Evolutionary conservation across 2,113 vertebrate genomes (phyloP), one percentile per base, ranked within the genome.

Genomic region (Ptychochromis oligacanthus): DNA sequence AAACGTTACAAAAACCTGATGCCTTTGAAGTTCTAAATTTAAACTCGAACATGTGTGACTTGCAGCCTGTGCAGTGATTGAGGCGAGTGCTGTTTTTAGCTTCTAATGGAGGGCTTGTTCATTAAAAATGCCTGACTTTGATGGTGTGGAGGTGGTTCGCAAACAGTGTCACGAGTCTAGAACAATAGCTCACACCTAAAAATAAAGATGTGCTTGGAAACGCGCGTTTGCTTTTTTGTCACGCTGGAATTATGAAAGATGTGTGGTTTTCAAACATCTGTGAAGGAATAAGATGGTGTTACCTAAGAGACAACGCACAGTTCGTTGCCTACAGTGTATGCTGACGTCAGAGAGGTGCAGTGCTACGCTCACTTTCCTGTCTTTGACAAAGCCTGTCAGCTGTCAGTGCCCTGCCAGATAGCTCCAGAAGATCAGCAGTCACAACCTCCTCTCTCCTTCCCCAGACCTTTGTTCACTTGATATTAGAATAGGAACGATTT

Each of bases 121-220:
- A 77, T 87, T 80, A 89, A 83, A 81, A 84, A 46, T 52, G 46
- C 61, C 76, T 58, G 64, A 82, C 64, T 77, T 79, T 86, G 88
- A 89, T 62, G 34, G 24, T 59, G 87, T 85, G 85, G 79, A 87
- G 88, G 83, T 85, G 82, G 86, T 78, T 55, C 4, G 3, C 72
- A 77, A 90, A 87, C 82, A 91, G 58, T 70, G 79, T 43, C 64
- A 55, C 38, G 72, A 65, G 59, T 79, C 75, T 74, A n/a, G 83
- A 85, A 89, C 83, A 86, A 88, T 65, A 86, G 81, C 79, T 79
- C 17, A 31, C 43, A 24, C 62, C 79, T 88, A 89, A 91, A 88
- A 92, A 87, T 90, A 88, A 81, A 76, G 18, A 81, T 70, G 26
- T 62, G 56, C 80, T 54, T 52, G 28, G 78, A 60, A 70, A 75